Base-by-base conservation (phyloP, 2,113 vertebrate genomes). In the Bubo blakistoni region DNA sequence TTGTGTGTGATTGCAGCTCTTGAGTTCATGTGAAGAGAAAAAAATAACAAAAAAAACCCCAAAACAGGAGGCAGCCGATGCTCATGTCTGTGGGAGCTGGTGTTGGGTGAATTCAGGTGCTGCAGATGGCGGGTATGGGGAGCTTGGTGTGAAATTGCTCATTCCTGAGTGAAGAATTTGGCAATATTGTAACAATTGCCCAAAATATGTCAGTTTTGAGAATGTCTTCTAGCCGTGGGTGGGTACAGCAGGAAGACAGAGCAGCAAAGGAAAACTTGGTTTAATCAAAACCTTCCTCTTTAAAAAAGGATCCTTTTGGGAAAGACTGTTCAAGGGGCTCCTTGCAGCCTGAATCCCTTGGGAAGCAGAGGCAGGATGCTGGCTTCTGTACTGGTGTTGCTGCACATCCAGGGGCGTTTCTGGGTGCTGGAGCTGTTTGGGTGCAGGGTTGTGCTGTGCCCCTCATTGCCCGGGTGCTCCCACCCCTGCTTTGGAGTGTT, bases 111-210 rank as follows among this genome's bases (percentile, higher is more conserved):
- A 6, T 84, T 62, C 38, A 40, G 25, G 21, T 29, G 74, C 36
- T 27, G 9, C 5, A 6, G n/a, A 4, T 15, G 17, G 6, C 7
- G 1, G 14, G 32, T 15, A 7, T 38, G 34, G 29, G 21, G n/a
- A 15, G 3, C 0, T 0, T 2, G 17, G 24, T 3, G 13, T 7
- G 46, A 30, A 44, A 32, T 13, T 5, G 16, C 1, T 54, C 0
- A 4, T 17, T 80, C 5, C 10, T 5, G 12, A 3, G 2, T 29
- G 40, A 4, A 32, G 9, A 13, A 2, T 8, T 55, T 19, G 5
- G 18, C 1, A 13, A 4, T 18, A 0, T 6, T 49, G 4, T 8
- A 13, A 13, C 24, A 74, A 11, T 3, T 2, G 2, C 16, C 22
- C 16, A 0, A 19, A 42, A 69, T 17, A 1, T 0, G 10, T 29